Base-by-base conservation (phyloP, 2,113 vertebrate genomes). In the Nothocercus nigrocapillus region DNA sequence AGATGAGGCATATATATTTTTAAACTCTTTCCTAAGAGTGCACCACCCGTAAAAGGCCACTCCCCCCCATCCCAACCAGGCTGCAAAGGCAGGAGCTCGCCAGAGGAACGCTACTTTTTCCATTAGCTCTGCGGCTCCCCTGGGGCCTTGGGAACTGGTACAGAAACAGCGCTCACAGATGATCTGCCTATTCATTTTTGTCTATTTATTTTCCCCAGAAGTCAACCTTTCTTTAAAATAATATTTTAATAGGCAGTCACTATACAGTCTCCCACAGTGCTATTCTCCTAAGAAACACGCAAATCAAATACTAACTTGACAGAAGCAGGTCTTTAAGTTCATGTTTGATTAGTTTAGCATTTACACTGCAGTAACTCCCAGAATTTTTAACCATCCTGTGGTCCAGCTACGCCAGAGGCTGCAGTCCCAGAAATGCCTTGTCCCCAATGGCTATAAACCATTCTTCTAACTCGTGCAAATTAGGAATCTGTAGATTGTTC, bases 391-490 rank as follows among this genome's bases (percentile, higher is more conserved):
- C 38, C 45, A 83, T n/a, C 13, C 27, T 32, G 82, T 68, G 17
- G 24, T 20, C 56, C 68, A 47, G 34, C 1, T 10, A 21, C 20
- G 5, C 7, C 14, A 38, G 47, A 30, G 7, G 79, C 22, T 77
- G 75, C 24, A 13, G 12, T 30, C 36, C 13, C 1, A 0, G 38
- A 61, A 79, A 70, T 0, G 0, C 61, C 13, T 44, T 32, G 15
- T 4, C 25, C 44, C 45, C 0, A 0, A 0, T 7, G 16, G 1
- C 7, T 28, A 14, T 22, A 30, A 21, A 49, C 20, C 47, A 59
- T 2, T 6, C 36, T 15, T 34, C 49, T 14, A 38, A 44, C 21
- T 42, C 0, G 0, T 0, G 47, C n/a, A 77, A 62, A 85, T 34
- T 13, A 22, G 22, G 56, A 90, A 85, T 22, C 28, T 85, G 11